These are phyloP conservation scores for Bombus waltoni DNA, from an alignment of 1,140 invertebrate genomes.

Conservation along the genomic window DNA sequence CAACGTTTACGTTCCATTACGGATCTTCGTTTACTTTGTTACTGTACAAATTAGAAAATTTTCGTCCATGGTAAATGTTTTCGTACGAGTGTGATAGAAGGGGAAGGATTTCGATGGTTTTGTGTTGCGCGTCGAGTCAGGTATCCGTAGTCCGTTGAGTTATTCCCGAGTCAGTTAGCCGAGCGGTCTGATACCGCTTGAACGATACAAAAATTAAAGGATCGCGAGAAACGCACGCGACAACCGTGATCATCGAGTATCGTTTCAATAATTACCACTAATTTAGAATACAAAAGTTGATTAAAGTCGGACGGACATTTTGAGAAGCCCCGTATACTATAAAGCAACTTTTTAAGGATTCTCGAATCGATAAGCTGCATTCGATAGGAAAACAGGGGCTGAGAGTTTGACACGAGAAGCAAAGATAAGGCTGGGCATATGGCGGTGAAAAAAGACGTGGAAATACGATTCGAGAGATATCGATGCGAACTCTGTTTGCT, in stretches of 20 bases:
- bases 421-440: not conserved
- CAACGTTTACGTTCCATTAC: constrained; percentile 28
- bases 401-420: not conserved
- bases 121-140: too few species aligned
- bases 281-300: not conserved
- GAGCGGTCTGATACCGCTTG: too few species aligned
- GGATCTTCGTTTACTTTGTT: not conserved
- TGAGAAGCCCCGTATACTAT: not conserved
- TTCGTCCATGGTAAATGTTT: too few species aligned
- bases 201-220: too few species aligned
- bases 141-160: too few species aligned
- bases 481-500: constrained; percentile 2
- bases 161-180: too few species aligned
- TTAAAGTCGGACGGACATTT: not conserved
- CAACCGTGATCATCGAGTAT: too few species aligned
- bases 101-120: too few species aligned
- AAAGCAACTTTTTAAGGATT: not conserved
- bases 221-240: too few species aligned
- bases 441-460: constrained; percentile 2
- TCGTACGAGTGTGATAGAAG: too few species aligned
- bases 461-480: constrained; percentile 43
- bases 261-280: too few species aligned
- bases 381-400: not conserved
- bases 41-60: constrained; percentile 1
- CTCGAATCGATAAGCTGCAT: not conserved